These are phyloP conservation scores for Maniola jurtina DNA, from an alignment of 1,140 invertebrate species.

Conservation along the genomic window DNA sequence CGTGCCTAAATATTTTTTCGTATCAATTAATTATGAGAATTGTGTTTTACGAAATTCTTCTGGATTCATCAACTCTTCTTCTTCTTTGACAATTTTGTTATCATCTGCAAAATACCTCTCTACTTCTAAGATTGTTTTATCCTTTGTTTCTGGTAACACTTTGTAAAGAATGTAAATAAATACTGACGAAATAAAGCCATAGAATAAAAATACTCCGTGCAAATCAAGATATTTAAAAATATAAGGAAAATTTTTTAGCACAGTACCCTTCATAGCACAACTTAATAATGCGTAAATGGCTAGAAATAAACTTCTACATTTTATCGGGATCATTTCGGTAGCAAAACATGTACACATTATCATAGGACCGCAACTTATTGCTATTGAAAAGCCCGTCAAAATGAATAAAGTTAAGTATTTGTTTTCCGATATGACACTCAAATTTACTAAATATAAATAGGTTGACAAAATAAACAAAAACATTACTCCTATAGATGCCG, in stretches of 20 bases:
- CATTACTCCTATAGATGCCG: too few species aligned
- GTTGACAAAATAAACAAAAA: constrained; percentile 21
- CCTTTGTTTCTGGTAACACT: constrained; percentile 34
- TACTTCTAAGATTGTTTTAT: constrained; percentile 35
- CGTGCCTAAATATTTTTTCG: too few species aligned
- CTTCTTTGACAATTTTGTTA: neutral
- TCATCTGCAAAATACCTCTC: constrained; percentile 11
- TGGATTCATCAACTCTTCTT: neutral
- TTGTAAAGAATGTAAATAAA: constrained; percentile 24
- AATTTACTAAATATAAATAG: constrained; percentile 39
- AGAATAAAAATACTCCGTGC: constrained; percentile 36
- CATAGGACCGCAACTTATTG: constrained; percentile 33
- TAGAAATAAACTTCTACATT: constrained; percentile 19
- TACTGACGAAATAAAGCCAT: constrained; percentile 20
- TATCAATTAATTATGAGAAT: too few species aligned
- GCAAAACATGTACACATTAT: constrained; percentile 25
- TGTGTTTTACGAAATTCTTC: neutral
- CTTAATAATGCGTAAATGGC: constrained; percentile 13
- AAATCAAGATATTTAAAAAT: constrained; percentile 28
- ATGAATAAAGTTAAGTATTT: constrained; percentile 28
- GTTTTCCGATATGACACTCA: constrained; percentile 34
- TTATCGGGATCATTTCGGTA: constrained; percentile 29
- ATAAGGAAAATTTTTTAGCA: constrained; percentile 30
- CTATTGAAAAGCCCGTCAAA: constrained; percentile 28
- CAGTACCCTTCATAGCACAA: constrained; percentile 9